Evolutionary conservation across 2,888 invertebrate genomes (phyloP), one percentile per base, ranked within the genome.

Genomic region (Diabrotica balteata): DNA sequence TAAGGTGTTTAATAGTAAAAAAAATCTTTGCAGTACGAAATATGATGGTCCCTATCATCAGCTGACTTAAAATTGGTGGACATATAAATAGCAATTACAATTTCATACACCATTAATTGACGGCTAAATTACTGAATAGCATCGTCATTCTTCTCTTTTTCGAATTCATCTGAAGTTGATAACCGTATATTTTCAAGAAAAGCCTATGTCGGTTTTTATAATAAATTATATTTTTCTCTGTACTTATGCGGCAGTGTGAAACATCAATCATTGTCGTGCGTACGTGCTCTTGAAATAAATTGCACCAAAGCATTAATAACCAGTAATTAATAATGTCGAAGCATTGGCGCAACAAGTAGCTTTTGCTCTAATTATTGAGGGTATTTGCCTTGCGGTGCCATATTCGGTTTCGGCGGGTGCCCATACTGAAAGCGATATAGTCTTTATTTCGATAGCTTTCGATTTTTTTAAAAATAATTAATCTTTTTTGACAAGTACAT

Each of bases 241-340:
- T 63, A 63, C 64, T 63, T 63, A 61, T 44, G 53, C 67, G 71
- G 72, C 70, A 66, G 66, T 71, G 69, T 66, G 63, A 68, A 72
- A 72, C 74, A 74, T 74, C 74, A 70, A 74, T 74, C 74, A 73
- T 73, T 74, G 74, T 74, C 72, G 63, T 69, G 65, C 45, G 51
- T 54, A 66, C 67, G 71, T 66, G 68, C 72, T 68, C 67, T 67
- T 65, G 52, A 72, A 66, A 59, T 63, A 63, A 59, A 53, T 62
- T 54, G 61, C 66, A 64, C 17, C 45, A 57, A 50, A 59, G 61
- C 69, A 70, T 69, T 69, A 69, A 69, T 63, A 68, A 57, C 57
- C 45, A 32, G 57, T 63, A 63, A 63, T 63, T 63, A 63, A 63
- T 63, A 51, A 46, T 22, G 45, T 51, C 43, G 44, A 63, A 55